Evolutionary conservation across 30 jellyfish, hydroid and myxozoan species (phyloP), one percentile per base, ranked within the genome.

Genomic region (Chrysaora quinquecirrha): DNA sequence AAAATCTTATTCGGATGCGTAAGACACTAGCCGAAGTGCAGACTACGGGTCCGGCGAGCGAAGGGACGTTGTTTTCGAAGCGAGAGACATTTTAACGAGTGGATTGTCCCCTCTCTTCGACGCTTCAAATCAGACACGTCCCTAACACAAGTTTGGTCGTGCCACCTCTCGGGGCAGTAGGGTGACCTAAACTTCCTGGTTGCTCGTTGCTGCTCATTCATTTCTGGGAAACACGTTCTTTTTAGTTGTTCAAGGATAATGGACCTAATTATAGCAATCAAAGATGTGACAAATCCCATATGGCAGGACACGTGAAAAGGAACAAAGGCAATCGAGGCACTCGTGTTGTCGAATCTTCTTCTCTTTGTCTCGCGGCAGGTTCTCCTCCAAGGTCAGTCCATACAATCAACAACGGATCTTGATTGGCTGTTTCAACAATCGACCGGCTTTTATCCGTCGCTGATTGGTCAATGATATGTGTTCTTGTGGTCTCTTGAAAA

Each of bases 401-500:
- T 70, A 68, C 92, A 70, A 68, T 68, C 85, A 18, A 22, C 20
- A 47, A 10, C 62, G 22, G n/a, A 35, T 0, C 1, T 43, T 54
- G 46, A 82, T 82, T 82, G 92, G 92, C 64, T 56, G 34, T 21
- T 1, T 54, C 24, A 23, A 20, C 30, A 21, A 24, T 31, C 47
- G 20, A 19, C 27, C 4, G 18, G 27, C 24, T 3, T 10, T 54
- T 10, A 21, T 34, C 20, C 73, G 7, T 2, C 2, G 38, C 34
- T 82, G 92, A 82, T 82, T 82, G 92, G 92, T 74, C 34, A 43
- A 30, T 54, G 38, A 2, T 81, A 79, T 68, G 66, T 82, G 92
- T 82, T 82, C 92, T 82, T 82, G 92, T 82, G 92, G 92, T 85
- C 79, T 68, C 71, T 23, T 64, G 85, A 82, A 56, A 67, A 82